A percentile compares a stretch with the other conserved stretches of the same genome.
Conservation (phyloP, 2,888 invertebrate species). For the Dioctria linearis region DNA sequence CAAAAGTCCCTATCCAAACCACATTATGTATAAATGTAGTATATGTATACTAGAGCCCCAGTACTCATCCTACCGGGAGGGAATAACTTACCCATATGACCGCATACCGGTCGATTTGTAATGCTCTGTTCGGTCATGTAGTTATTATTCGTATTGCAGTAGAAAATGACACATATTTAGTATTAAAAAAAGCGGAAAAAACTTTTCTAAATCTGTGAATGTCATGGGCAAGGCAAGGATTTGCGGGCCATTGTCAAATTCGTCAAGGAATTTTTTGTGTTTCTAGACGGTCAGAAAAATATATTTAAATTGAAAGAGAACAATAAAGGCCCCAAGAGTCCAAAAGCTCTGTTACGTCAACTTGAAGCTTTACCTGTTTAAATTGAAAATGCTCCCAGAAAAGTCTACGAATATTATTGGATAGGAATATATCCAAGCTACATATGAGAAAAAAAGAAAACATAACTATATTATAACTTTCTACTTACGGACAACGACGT, state of each 20-base stretch:
- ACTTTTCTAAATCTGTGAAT: too few relatives aligned
- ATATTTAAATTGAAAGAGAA: too few relatives aligned
- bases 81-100: background rate
- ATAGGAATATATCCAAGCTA: background rate
- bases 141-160: background rate
- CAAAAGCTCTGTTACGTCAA: background rate
- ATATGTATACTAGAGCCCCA: background rate
- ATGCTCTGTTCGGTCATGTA: background rate
- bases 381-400: constrained; percentile 13
- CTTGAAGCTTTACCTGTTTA: background rate
- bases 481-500: constrained; percentile 45
- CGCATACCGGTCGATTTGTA: constrained; percentile 1
- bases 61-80: background rate
- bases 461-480: background rate
- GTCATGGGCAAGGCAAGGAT: too few relatives aligned
- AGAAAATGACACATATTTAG: too few relatives aligned
- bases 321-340: too few relatives aligned
- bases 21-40: too few relatives aligned
- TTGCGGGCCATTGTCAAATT: too few relatives aligned
- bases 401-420: background rate
- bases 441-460: background rate
- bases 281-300: too few relatives aligned
- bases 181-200: too few relatives aligned
- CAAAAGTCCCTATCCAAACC: background rate
- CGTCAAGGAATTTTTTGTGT: too few relatives aligned